Percentiles rank a stretch among this genome's conserved stretches.
phyloP scores from a whole-genome alignment of 2,113 vertebrate genomes.

The Arothron firmamentum region DNA sequence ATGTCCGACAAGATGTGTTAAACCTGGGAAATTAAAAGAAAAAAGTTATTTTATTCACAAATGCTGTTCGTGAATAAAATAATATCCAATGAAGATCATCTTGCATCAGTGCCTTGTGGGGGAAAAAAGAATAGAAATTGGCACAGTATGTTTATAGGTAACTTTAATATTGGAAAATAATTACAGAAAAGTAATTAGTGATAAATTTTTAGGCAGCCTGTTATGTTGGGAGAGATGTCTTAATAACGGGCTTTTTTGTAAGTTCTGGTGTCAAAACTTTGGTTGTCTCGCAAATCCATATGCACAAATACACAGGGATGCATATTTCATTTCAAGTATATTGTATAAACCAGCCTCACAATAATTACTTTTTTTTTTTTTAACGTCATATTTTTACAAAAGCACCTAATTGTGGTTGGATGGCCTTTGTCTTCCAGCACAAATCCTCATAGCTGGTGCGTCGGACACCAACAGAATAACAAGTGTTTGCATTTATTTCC shows the following conservation, averaged over 20 bases:
- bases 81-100: neutral
- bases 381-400: neutral
- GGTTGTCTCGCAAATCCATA: constrained; percentile 53
- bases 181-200: neutral
- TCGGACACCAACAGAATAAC: constrained; percentile 11
- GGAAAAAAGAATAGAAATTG: neutral
- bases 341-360: constrained; percentile 8
- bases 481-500: constrained; percentile 22
- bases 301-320: constrained; percentile 15
- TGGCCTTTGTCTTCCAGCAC: constrained; percentile 23
- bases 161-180: constrained; percentile 6
- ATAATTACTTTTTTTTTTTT: neutral
- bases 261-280: constrained; percentile 73
- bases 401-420: constrained; percentile 11
- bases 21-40: constrained; percentile 22
- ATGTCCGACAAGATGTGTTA: neutral
- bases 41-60: constrained; percentile 18
- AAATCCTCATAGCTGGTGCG: constrained; percentile 20
- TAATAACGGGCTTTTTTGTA: constrained; percentile 24
- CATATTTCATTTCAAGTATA: constrained; percentile 40
- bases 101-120: constrained; percentile 32
- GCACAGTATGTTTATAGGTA: constrained; percentile 18
- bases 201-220: constrained; percentile 47
- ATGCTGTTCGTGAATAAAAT: constrained; percentile 11
- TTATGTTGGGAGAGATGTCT: constrained; percentile 55